Base-by-base conservation (phyloP, 2,888 invertebrate species). In the Chrysodeixis includens region DNA sequence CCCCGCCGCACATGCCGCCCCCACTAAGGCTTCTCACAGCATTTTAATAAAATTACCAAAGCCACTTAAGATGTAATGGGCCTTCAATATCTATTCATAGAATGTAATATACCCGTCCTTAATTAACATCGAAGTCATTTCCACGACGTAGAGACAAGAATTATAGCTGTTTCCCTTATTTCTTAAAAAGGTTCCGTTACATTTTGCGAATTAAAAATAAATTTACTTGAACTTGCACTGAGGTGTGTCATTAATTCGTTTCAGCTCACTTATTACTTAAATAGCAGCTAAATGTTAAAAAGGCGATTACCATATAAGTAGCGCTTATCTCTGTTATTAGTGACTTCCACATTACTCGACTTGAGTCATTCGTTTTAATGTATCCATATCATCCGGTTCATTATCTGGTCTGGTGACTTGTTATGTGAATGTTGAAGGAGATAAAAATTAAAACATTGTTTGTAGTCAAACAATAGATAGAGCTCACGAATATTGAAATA, bases 21-120 rank as follows among this genome's bases (percentile, higher is more conserved):
- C 74, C 86, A 78, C 79, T 87, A 92, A 78, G 92, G 91, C 88
- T 92, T 93, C 81, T 76, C 58, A 67, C 72, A 85, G 86, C 87
- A 86, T 87, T 82, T 79, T 86, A 87, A 88, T 86, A 83, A 79
- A 81, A 86, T 85, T 86, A 87, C 74, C 73, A 76, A 71, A 73
- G 74, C 77, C 83, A 82, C 85, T 85, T 83, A 73, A 79, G 65
- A 68, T 67, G 65, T 73, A 77, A 85, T 62, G 57, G 52, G 52
- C 60, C 58, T 69, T 69, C 67, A 66, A 70, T 62, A 63, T 64
- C 32, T 76, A 66, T 69, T 64, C 54, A 54, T 54, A 66, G 59
- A 73, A 79, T 62, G 9, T 62, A 68, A 78, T 73, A 65, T 66
- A 56, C 51, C 53, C 30, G n/a, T 55, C 60, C 55, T 52, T 58